phyloP scores from a whole-genome alignment of 2,113 vertebrate genomes.

The Cynocephalus volans region DNA sequence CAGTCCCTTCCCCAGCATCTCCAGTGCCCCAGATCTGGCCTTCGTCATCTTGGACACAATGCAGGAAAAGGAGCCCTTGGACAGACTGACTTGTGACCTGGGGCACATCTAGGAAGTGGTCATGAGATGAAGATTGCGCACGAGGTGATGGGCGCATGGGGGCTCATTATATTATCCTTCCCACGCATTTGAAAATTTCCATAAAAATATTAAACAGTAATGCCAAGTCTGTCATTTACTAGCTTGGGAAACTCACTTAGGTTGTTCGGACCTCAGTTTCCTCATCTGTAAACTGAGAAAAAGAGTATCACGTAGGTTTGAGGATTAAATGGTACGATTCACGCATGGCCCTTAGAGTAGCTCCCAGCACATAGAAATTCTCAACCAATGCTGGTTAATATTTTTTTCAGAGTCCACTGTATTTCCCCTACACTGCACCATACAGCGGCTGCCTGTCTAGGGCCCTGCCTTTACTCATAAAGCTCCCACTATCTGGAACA shows the following conservation, averaged over 20 bases:
- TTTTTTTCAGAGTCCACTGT: not conserved
- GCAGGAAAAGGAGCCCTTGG: not conserved
- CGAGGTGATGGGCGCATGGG: not conserved
- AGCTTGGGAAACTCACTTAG: not conserved
- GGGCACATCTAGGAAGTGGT: not conserved
- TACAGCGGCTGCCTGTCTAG: rapidly evolving
- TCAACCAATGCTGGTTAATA: not conserved
- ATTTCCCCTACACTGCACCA: not conserved
- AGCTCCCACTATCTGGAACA: not conserved
- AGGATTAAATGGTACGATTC: not conserved
- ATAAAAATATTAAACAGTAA: not conserved
- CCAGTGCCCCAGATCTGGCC: not conserved
- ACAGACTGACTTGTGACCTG: not conserved
- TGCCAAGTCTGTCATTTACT: not conserved
- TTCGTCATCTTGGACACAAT: not conserved
- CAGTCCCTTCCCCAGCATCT: not conserved
- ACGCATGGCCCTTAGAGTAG: not conserved
- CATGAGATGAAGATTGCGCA: not conserved
- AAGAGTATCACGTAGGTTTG: not conserved
- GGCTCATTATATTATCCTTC: not conserved
- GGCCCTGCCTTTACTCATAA: not conserved
- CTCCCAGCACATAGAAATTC: not conserved
- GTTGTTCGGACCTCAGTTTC: not conserved
- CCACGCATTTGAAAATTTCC: not conserved
- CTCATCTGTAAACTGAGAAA: conserved; percentile 13